Base-by-base conservation (phyloP, 2,113 vertebrate species). In the Gobiocypris rarus region DNA sequence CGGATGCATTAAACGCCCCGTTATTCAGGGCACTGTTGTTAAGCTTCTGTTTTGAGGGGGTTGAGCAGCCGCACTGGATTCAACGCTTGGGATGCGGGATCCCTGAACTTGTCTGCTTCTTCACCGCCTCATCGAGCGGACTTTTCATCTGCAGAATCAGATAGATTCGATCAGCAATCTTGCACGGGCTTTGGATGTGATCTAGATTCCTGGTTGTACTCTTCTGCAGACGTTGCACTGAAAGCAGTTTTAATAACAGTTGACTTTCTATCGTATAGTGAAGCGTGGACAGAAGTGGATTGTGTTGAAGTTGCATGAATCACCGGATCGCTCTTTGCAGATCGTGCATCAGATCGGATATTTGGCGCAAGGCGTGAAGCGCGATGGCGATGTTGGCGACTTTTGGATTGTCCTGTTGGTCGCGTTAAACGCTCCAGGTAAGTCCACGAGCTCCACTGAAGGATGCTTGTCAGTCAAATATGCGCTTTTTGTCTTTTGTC, bases 251-350 rank as follows among this genome's bases (percentile, higher is more conserved):
- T 52, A 28, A 50, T 45, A 75, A 70, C 63, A 41, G 41, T 34
- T 67, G 79, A 65, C 58, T 77, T 38, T 63, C 71, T 52, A 19
- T 48, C 58, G 43, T 58, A 17, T 78, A 74, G 78, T 54, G 61
- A 63, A 74, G 79, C 87, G 83, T 81, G 61, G 52, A 74, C 43
- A 82, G 88, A 79, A 84, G 89, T 87, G 90, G 91, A 90, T 92
- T 91, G 90, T 91, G 86, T 89, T 86, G 91, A 93, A 94, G 90
- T 94, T 93, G 91, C 91, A 90, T 92, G 93, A 90, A 84, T 89
- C 89, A 89, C 83, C 88, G 89, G 86, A 87, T 91, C 87, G 81
- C 61, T 82, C 89, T 86, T 70, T 82, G 88, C 85, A 91, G 90
- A 92, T 87, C 81, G 75, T 50, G 86, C 89, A 89, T 85, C 80